These are phyloP conservation scores for Drosophila buzzatii DNA, from an alignment of 2,888 invertebrate genomes.

Conservation along the genomic window DNA sequence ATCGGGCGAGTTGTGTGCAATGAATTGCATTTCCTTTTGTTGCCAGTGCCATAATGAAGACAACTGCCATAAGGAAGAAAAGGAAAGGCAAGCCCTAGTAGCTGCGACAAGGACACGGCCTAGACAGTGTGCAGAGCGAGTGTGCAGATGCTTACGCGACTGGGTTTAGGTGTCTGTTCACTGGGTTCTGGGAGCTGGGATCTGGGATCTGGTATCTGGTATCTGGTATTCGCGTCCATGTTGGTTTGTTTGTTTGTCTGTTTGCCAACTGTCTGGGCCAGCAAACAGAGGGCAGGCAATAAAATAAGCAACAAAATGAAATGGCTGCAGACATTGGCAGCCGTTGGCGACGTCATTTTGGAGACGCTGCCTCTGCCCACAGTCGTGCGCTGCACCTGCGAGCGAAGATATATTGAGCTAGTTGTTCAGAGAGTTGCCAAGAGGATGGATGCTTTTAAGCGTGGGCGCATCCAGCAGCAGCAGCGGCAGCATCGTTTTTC, in stretches of 20 bases:
- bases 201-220: not conserved
- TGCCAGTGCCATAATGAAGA: conserved; percentile 66
- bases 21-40: conserved; percentile 61
- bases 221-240: conserved; percentile 13
- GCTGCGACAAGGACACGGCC: conserved; percentile 52
- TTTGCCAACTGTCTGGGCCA: conserved; percentile 59
- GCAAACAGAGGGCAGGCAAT: conserved; percentile 66
- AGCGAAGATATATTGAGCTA: conserved; percentile 43
- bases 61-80: conserved; percentile 28
- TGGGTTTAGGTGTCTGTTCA: not conserved
- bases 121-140: conserved; percentile 26
- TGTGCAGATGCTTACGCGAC: not conserved
- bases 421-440: conserved; percentile 18
- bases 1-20: conserved; percentile 52
- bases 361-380: conserved; percentile 16
- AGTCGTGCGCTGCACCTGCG: conserved; percentile 33
- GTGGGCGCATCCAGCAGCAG: conserved; percentile 32
- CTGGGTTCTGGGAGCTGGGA: not conserved
- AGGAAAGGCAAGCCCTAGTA: conserved; percentile 1
- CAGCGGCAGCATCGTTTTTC: conserved; percentile 8
- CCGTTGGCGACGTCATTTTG: conserved; percentile 50
- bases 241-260: conserved; percentile 36
- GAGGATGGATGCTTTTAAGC: conserved; percentile 7
- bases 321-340: conserved; percentile 70
- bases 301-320: conserved; percentile 77